Percentiles rank a stretch among this genome's conserved stretches.
Evolutionary conservation across 2,888 invertebrate species (phyloP).

Genomic region (Troides aeacus): DNA sequence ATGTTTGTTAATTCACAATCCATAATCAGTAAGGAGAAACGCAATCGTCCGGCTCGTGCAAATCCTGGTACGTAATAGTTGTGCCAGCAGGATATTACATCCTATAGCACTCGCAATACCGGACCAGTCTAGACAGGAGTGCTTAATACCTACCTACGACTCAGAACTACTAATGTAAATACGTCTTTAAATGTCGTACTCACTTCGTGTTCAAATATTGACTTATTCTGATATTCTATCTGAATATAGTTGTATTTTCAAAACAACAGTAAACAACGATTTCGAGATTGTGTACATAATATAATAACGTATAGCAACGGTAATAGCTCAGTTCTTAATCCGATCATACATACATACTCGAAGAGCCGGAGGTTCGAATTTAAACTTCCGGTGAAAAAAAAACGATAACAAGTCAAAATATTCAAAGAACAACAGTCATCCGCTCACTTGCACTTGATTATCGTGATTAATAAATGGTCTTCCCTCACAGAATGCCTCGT

Average conservation of each 20-base stretch:
- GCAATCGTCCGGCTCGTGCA: conserved; percentile 14
- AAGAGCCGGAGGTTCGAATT: too few species aligned
- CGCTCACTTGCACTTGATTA: too few species aligned
- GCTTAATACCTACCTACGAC: conserved; percentile 10
- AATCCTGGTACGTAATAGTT: conserved; percentile 21
- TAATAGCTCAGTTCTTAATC: too few species aligned
- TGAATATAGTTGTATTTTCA: not conserved
- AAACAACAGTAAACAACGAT: too few species aligned
- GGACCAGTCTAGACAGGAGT: conserved; percentile 27
- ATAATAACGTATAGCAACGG: too few species aligned
- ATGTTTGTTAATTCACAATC: conserved; percentile 8
- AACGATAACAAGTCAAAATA: too few species aligned
- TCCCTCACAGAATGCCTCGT: too few species aligned
- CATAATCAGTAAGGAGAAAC: conserved; percentile 25
- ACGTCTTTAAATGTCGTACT: not conserved
- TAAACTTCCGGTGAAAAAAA: too few species aligned
- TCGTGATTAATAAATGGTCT: too few species aligned
- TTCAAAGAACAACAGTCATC: too few species aligned
- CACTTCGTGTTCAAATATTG: not conserved
- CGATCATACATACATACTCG: too few species aligned
- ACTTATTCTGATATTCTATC: not conserved
- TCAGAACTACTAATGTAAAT: conserved; percentile 8
- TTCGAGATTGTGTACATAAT: too few species aligned
- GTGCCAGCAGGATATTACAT: conserved; percentile 26
- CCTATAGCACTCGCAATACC: conserved; percentile 7